phyloP scores from a whole-genome alignment of 2,797 vertebrate species.

The Melanotaenia nigrans region DNA sequence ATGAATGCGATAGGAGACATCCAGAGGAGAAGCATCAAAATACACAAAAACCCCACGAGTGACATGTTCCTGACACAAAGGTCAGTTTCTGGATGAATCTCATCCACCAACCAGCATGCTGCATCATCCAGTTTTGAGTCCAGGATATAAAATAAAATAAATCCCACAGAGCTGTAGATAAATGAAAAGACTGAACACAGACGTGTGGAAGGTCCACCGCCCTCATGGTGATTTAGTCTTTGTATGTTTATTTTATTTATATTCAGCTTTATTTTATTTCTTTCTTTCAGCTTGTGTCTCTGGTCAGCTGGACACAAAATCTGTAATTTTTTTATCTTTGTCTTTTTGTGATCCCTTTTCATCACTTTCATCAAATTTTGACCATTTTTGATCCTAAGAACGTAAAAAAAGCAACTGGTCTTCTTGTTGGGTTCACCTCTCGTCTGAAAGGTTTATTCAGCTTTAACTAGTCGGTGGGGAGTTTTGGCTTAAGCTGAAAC shows the following conservation, averaged over 20 bases:
- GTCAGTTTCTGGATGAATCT: neutral
- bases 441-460: too few relatives aligned
- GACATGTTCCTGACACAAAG: neutral
- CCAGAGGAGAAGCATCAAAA: constrained; percentile 11
- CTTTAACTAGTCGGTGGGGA: too few relatives aligned
- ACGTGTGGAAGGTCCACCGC: too few relatives aligned
- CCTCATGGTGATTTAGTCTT: too few relatives aligned
- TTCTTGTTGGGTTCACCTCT: too few relatives aligned
- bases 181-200: too few relatives aligned
- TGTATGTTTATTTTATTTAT: too few relatives aligned
- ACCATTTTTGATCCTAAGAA: neutral
- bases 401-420: too few relatives aligned
- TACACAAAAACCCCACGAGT: neutral
- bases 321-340: neutral
- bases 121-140: neutral
- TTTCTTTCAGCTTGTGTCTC: neutral
- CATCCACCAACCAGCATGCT: neutral
- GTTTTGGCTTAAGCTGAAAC: too few relatives aligned
- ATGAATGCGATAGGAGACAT: constrained; percentile 26
- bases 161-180: too few relatives aligned
- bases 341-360: neutral
- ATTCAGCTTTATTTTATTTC: too few relatives aligned
- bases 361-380: neutral
- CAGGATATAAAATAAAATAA: neutral
- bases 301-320: neutral